Evolutionary conservation across 2,888 invertebrate species (phyloP).

Genomic region (Palloptera scutellata): DNA sequence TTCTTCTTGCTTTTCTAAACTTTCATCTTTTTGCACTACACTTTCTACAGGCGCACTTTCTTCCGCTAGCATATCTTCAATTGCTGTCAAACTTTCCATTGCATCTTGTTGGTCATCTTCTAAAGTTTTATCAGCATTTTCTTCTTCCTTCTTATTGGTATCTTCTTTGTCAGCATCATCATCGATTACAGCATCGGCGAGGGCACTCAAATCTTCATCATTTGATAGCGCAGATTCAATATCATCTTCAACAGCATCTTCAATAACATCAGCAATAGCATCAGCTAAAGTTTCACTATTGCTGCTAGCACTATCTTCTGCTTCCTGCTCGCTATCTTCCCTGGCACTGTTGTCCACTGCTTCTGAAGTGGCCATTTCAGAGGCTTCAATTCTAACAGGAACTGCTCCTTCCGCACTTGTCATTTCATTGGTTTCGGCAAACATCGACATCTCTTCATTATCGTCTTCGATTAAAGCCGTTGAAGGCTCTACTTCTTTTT

Average conservation of each 20-base stretch:
- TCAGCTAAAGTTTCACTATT: conserved; percentile 26
- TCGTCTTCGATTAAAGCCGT: too few relatives aligned
- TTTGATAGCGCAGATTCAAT: conserved; percentile 22
- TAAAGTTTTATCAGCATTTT: background rate
- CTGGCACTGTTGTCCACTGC: conserved; percentile 38
- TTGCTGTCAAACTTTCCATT: conserved; percentile 21
- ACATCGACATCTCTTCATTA: too few relatives aligned
- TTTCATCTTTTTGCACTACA: conserved; percentile 5
- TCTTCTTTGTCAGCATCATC: conserved; percentile 10
- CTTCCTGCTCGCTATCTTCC: conserved; percentile 32
- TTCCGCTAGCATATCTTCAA: conserved; percentile 17
- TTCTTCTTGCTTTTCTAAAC: conserved; percentile 13
- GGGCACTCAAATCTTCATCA: conserved; percentile 7
- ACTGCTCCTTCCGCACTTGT: too few relatives aligned
- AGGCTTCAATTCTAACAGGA: too few relatives aligned
- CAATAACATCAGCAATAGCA: conserved; percentile 31
- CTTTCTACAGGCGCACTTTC: conserved; percentile 8
- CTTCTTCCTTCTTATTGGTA: conserved; percentile 1
- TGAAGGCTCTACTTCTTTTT: too few relatives aligned
- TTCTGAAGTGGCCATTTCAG: too few relatives aligned
- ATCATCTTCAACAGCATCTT: conserved; percentile 33
- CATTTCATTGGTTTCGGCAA: too few relatives aligned
- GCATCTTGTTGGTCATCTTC: conserved; percentile 8
- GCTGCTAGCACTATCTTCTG: conserved; percentile 33
- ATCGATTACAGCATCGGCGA: background rate